Evolutionary conservation across 2,113 vertebrate species (phyloP).

Genomic region (Opisthocomus hoazin): DNA sequence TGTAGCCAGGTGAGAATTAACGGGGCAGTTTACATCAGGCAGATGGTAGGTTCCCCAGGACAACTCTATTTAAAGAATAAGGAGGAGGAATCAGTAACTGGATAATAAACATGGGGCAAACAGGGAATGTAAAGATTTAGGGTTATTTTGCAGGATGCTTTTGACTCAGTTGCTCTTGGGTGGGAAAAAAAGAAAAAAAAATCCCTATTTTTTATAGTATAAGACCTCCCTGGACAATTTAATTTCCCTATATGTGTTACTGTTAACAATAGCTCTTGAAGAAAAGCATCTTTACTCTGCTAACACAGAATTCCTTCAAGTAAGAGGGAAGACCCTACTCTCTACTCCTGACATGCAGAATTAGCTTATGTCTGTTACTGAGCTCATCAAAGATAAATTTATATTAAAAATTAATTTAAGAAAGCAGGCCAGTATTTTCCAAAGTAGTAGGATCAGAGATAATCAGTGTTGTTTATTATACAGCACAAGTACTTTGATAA

Average conservation of each 20-base stretch:
- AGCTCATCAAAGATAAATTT: neutral
- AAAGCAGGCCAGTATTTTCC: neutral
- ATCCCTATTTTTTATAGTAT: neutral
- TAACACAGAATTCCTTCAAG: neutral
- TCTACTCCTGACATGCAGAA: neutral
- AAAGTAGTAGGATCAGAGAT: neutral
- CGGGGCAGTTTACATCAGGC: conserved; percentile 30
- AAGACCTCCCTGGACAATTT: neutral
- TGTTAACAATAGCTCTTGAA: neutral
- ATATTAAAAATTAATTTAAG: neutral
- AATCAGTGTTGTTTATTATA: neutral
- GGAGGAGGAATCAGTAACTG: neutral
- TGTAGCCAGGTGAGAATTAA: conserved; percentile 58
- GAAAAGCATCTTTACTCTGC: neutral
- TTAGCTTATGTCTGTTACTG: neutral
- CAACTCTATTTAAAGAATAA: conserved; percentile 15
- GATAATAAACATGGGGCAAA: neutral
- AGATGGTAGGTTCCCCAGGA: conserved; percentile 27
- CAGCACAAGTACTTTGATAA: neutral
- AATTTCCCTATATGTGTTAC: neutral
- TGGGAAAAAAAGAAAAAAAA: neutral
- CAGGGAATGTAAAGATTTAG: neutral
- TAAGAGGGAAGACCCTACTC: neutral
- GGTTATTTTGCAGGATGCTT: neutral
- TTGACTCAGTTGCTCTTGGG: neutral